Conservation (phyloP, 2,888 invertebrate genomes). For the Chrysotoxum bicinctum region DNA sequence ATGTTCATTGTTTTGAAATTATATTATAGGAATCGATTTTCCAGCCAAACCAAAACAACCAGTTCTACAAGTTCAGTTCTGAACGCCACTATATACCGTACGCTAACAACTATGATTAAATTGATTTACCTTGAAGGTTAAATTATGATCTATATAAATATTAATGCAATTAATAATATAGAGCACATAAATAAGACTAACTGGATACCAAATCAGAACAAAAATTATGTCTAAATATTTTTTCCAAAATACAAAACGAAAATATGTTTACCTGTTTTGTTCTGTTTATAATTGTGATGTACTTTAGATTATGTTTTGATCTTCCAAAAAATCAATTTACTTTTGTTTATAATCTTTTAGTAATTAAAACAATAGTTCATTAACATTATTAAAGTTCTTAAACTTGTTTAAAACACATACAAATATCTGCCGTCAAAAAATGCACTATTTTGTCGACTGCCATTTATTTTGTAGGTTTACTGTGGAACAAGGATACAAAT, state of each 20-base stretch:
- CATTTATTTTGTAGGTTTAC: constrained; percentile 44
- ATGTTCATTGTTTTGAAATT: constrained; percentile 42
- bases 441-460: constrained; percentile 13
- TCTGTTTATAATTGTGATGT: constrained; percentile 8
- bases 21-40: constrained; percentile 63
- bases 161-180: background rate
- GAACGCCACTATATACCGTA: background rate
- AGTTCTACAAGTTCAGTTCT: constrained; percentile 60
- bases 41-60: constrained; percentile 64
- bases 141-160: constrained; percentile 49
- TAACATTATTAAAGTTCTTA: constrained; percentile 36
- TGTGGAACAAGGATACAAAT: background rate
- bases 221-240: background rate
- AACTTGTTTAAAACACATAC: constrained; percentile 32
- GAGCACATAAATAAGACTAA: background rate
- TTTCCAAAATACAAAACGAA: background rate
- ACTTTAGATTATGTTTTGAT: background rate
- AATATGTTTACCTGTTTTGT: constrained; percentile 55
- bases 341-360: constrained; percentile 27
- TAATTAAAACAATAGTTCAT: constrained; percentile 25
- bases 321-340: background rate
- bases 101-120: constrained; percentile 32
- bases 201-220: background rate
- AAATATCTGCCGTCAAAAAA: constrained; percentile 52
- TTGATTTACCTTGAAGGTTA: constrained; percentile 60